Evolutionary conservation across 1,140 invertebrate genomes (phyloP).

Genomic region (Zelostemma sp.): DNA sequence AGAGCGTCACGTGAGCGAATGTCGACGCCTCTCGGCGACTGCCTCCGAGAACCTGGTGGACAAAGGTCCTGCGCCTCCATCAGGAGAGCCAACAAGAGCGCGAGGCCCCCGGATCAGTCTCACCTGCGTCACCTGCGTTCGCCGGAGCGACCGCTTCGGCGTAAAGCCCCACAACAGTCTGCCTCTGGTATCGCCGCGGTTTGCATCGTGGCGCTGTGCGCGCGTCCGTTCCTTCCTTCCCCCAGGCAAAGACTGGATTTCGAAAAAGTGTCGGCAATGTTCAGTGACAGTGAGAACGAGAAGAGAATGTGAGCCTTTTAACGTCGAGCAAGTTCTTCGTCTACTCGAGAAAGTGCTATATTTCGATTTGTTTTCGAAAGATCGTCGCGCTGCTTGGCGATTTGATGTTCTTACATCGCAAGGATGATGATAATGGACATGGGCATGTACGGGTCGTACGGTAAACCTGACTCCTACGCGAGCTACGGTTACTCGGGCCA

Average conservation of each 20-base stretch:
- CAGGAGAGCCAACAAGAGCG: slow-evolving; percentile 27
- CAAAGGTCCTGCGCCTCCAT: slow-evolving; percentile 22
- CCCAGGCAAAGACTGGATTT: no score
- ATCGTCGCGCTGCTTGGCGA: slow-evolving; percentile 26
- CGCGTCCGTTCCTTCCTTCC: no score
- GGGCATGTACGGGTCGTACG: slow-evolving; percentile 78
- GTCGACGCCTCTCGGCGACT: slow-evolving; percentile 41
- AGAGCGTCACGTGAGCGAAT: slow-evolving; percentile 54
- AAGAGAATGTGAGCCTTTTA: no score
- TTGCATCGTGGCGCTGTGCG: slow-evolving; percentile 34
- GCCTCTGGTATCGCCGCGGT: slow-evolving; percentile 49
- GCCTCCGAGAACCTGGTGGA: slow-evolving; percentile 39
- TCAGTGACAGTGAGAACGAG: neutral
- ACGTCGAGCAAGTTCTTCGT: no score
- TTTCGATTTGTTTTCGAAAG: no score
- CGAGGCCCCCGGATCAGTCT: slow-evolving; percentile 51
- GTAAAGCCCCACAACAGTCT: slow-evolving; percentile 55
- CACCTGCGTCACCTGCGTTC: slow-evolving; percentile 60
- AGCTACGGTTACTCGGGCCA: slow-evolving; percentile 63
- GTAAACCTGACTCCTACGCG: slow-evolving; percentile 70
- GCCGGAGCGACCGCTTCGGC: slow-evolving; percentile 35
- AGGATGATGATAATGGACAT: slow-evolving; percentile 80
- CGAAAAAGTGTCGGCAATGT: no score
- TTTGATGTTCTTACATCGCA: slow-evolving; percentile 54
- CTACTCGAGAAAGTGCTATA: neutral